Evolutionary conservation across 2,113 vertebrate species (phyloP), one percentile per base, ranked within the genome.

Genomic region (Lipophrys pholis): DNA sequence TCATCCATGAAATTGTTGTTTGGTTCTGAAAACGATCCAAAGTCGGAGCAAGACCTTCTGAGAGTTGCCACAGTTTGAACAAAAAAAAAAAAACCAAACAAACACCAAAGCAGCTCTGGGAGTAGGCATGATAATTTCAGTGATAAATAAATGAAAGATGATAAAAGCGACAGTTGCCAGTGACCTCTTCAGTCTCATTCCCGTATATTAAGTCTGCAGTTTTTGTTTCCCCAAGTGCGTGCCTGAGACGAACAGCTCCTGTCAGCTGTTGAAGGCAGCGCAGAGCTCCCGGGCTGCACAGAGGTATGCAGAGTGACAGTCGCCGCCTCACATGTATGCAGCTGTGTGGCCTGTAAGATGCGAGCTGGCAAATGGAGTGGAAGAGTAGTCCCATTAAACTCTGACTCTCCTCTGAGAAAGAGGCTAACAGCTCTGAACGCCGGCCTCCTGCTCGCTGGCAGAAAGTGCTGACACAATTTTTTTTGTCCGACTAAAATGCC

Each of bases 1-100:
- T 72, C 87, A 84, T 76, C 84, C 84, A 69, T 92, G 80, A 90
- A 90, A 89, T 89, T 86, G 87, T 89, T 89, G 88, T 87, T 85
- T 90, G 82, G 77, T 66, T 84, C 69, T 42, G 61, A 87, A 86
- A 89, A 71, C 36, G 84, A 90, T 84, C 76, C 78, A 75, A 80
- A 78, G 73, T 76, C 58, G 49, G 74, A 66, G 43, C 50, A 39
- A 72, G 50, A 55, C 61, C 67, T 74, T 58, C 14, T 73, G 4
- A 60, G 39, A 60, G 53, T 51, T 30, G 79, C 70, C 52, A 14
- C 50, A 61, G 38, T 60, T 42, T 51, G 49, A 59, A 69, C 57
- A 49, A 79, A 54, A 30, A 30, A 30, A 30, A 30, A 30, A 30
- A 30, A 2, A 30, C 2, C 2, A 30, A 30, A 2, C 2, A 30